Evolutionary conservation across 1,140 invertebrate species (phyloP).

Genomic region (Sitodiplosis mosellana): DNA sequence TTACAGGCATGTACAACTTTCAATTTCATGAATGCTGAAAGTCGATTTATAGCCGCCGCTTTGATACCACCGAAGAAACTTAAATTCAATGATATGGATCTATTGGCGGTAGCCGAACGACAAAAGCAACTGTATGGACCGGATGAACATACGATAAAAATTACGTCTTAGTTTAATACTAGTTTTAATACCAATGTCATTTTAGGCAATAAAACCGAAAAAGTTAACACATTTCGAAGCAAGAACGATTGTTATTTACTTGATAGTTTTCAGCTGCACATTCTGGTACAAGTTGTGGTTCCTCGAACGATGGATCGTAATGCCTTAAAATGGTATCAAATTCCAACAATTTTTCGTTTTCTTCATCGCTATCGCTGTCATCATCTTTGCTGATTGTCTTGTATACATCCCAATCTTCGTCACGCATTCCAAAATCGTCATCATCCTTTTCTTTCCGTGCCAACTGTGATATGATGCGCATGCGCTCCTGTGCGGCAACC

Average conservation of each 20-base stretch:
- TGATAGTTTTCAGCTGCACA: slow-evolving; percentile 2
- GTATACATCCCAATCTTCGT: slow-evolving; percentile 93
- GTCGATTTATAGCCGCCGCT: slow-evolving; percentile 52
- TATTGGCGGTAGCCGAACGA: slow-evolving; percentile 24
- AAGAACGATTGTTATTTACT: neutral
- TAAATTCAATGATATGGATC: slow-evolving; percentile 26
- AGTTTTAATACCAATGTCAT: neutral
- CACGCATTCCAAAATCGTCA: slow-evolving; percentile 81
- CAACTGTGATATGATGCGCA: slow-evolving; percentile 81
- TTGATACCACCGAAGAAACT: slow-evolving; percentile 48
- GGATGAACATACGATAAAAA: slow-evolving; percentile 8
- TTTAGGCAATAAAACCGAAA: neutral
- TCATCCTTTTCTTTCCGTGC: slow-evolving; percentile 69
- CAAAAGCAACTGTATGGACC: slow-evolving; percentile 27
- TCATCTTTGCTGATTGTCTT: slow-evolving; percentile 69
- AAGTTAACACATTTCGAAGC: neutral
- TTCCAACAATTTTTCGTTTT: slow-evolving; percentile 74
- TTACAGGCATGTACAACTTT: slow-evolving; percentile 54
- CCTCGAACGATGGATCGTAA: slow-evolving; percentile 57
- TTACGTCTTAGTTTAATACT: neutral
- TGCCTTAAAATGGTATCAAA: slow-evolving; percentile 67
- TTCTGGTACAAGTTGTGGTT: slow-evolving; percentile 3
- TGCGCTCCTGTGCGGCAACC: slow-evolving; percentile 76
- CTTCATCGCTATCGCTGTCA: slow-evolving; percentile 71
- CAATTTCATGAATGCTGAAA: slow-evolving; percentile 65